Base-by-base conservation (phyloP, 2,113 vertebrate genomes). In the Calcarius ornatus region DNA sequence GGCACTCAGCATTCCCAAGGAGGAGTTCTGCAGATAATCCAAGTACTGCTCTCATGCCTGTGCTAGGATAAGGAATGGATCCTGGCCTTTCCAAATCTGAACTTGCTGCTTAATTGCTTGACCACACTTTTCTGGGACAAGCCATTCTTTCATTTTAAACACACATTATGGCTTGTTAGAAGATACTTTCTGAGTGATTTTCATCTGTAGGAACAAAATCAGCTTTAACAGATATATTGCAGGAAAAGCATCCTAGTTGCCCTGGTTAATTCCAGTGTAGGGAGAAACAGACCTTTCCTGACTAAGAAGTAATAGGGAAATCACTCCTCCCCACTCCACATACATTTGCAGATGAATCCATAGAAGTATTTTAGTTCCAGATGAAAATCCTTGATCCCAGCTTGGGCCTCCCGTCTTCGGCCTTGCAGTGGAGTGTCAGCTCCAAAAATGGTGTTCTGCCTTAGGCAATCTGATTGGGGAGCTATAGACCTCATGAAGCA, bases 11-110 rank as follows among this genome's bases (percentile, higher is more conserved):
- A 66, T 85, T 95, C 71, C 75, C 27, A 8, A 2, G 48, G 35
- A 91, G 35, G 40, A 76, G 28, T 50, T 77, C 63, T 93, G 76
- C 54, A 86, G 71, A 93, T 90, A 54, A 77, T 22, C 22, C 37
- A 83, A 86, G 30, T 33, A 17, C 37, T 3, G 2, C n/a, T 61
- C 11, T 57, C 0, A 0, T 65, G 66, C 19, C 15, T 57, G 28
- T 70, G 66, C 18, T 38, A 50, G 51, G 50, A 23, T 38, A 38
- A 85, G 78, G 59, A 87, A 40, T 18, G 27, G 53, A 64, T 56
- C 37, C 22, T 75, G 57, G 18, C 10, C 48, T 79, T 87, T 42
- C 20, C 2, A 1, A 72, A 21, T 25, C 71, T 70, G 51, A 75
- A 21, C 20, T 38, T 53, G 30, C 72, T 86, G 33, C 48, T 80